Evolutionary conservation across 2,888 invertebrate species (phyloP), one percentile per base, ranked within the genome.

Genomic region (Seira ritae): DNA sequence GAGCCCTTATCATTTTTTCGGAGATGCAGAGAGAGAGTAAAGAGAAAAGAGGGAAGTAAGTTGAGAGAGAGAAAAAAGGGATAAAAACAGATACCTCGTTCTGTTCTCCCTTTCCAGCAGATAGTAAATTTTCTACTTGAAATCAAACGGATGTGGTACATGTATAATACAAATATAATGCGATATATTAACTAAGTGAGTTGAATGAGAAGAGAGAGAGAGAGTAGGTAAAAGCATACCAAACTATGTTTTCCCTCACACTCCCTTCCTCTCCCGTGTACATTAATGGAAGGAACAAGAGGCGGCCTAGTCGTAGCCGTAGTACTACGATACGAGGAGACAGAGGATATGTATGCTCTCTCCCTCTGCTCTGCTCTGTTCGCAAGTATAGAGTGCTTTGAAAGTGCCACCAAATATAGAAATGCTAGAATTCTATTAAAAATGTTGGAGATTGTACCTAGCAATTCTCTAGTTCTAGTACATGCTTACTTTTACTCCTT

Each of bases 91-190:
- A 81, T 81, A 79, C 50, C 50, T 50, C 50, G 78, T 70, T 72
- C 73, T 80, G 31, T 31, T 31, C 31, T 31, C 31, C 8, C 31
- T 31, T 31, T 31, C 31, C 31, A 31, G 31, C 31, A 74, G 81
- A 76, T 76, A 83, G 83, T 79, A 74, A 83, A 74, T 74, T 83
- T 83, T 78, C 82, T 77, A 82, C 82, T 82, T 73, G 73, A 73
- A 82, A 82, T 77, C 76, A 82, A 82, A 82, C 73, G 82, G 77
- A 82, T 82, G 82, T 77, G 72, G 62, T 62, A 62, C 62, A 62
- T 50, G 22, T 62, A 62, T 62, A 62, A 62, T 62, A 62, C n/a
- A 62, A 31, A 50, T 22, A 62, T 62, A 62, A 62, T 62, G 22
- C 20, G 62, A 62, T 62, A 62, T 62, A 62, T 62, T 62, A 62